phyloP scores from a whole-genome alignment of 1,140 invertebrate species.

The Leptopilina boulardi region DNA sequence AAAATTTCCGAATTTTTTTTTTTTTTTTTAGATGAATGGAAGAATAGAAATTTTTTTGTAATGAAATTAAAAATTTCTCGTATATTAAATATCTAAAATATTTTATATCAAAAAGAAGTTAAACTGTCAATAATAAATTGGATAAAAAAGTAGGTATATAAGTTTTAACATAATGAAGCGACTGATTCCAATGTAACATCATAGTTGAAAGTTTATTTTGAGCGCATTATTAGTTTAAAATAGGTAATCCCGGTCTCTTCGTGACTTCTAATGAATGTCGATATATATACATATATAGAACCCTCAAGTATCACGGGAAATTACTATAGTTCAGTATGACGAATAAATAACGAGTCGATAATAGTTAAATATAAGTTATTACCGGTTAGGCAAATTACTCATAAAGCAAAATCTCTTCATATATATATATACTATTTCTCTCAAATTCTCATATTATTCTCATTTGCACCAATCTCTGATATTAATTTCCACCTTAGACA shows the following conservation, averaged over 20 bases:
- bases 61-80: no score
- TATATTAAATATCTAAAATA: no score
- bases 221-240: neutral
- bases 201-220: neutral
- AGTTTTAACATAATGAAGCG: neutral
- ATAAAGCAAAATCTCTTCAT: neutral
- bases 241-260: conserved; percentile 11
- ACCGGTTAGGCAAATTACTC: conserved; percentile 9
- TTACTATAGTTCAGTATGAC: neutral
- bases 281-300: neutral
- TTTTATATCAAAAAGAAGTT: neutral
- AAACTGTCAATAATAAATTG: neutral
- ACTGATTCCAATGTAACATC: neutral
- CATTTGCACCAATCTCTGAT: conserved; percentile 14
- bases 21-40: no score
- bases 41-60: no score
- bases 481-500: no score
- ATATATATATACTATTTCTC: no score
- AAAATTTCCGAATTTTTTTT: no score
- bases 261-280: neutral
- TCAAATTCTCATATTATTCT: neutral
- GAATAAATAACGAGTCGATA: conserved; percentile 18
- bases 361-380: conserved; percentile 23
- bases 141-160: neutral
- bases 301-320: conserved; percentile 4